Percentiles rank a stretch among this genome's conserved stretches.
phyloP scores from a whole-genome alignment of 2,888 invertebrate species.

The Amphimallon solstitiale region DNA sequence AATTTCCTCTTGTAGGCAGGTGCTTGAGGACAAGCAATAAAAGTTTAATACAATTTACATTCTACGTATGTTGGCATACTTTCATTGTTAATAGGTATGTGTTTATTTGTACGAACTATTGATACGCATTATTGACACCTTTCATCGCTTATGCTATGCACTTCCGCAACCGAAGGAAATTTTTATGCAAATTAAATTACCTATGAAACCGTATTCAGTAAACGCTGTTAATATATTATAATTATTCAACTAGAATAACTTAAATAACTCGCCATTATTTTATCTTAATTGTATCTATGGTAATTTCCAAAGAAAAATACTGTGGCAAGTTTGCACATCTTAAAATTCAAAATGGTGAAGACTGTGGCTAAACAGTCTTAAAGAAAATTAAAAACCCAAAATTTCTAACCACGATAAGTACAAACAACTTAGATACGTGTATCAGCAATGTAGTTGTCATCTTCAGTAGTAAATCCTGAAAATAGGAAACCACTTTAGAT shows the following conservation, averaged over 20 bases:
- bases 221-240: conserved; percentile 3
- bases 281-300: no score
- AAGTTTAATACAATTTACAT: conserved; percentile 31
- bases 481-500: no score
- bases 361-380: no score
- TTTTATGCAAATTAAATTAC: conserved; percentile 36
- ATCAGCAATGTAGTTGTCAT: no score
- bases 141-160: conserved; percentile 32
- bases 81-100: conserved; percentile 27
- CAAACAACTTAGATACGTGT: no score
- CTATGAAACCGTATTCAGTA: background rate
- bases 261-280: no score
- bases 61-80: conserved; percentile 30
- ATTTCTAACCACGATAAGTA: no score
- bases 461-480: no score
- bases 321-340: no score
- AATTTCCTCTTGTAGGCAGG: conserved; percentile 33
- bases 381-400: no score
- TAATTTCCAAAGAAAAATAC: no score
- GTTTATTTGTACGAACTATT: conserved; percentile 27
- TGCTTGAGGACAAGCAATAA: conserved; percentile 29
- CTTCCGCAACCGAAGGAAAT: conserved; percentile 31
- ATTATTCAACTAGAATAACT: background rate
- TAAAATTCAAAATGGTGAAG: no score
- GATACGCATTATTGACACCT: conserved; percentile 35